Evolutionary conservation across 2,888 invertebrate species (phyloP).

Genomic region (Lamellibrachia satsuma): DNA sequence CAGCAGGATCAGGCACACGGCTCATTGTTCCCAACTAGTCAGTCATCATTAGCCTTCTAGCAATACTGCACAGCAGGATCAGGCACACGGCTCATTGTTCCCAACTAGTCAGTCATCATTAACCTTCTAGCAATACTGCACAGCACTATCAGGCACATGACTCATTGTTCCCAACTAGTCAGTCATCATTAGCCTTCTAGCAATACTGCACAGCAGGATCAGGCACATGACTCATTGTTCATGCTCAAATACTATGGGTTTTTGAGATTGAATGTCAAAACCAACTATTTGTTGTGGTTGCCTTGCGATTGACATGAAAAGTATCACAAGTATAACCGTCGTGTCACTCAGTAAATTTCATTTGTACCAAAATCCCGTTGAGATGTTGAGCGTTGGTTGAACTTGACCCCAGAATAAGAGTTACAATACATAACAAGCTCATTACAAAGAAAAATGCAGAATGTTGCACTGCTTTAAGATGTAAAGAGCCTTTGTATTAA

Average conservation of each 20-base stretch:
- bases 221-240: background rate
- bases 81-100: too few species aligned
- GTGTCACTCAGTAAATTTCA: background rate
- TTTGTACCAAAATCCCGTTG: background rate
- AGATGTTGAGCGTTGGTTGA: background rate
- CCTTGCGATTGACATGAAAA: background rate
- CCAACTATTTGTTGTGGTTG: background rate
- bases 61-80: too few species aligned
- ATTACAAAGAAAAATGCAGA: background rate
- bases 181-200: too few species aligned
- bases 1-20: too few species aligned
- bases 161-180: too few species aligned
- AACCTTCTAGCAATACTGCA: too few species aligned
- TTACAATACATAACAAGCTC: background rate
- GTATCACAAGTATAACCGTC: background rate
- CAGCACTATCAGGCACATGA: too few species aligned
- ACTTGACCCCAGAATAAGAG: background rate
- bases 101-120: too few species aligned
- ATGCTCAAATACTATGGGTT: background rate
- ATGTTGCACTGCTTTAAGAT: background rate
- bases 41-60: too few species aligned
- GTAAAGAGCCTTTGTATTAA: background rate
- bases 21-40: too few species aligned
- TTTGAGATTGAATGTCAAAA: background rate
- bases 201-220: too few species aligned